Evolutionary conservation across 2,888 invertebrate genomes (phyloP), one percentile per base, ranked within the genome.

Genomic region (Kuschelorhynchus macadamiae): DNA sequence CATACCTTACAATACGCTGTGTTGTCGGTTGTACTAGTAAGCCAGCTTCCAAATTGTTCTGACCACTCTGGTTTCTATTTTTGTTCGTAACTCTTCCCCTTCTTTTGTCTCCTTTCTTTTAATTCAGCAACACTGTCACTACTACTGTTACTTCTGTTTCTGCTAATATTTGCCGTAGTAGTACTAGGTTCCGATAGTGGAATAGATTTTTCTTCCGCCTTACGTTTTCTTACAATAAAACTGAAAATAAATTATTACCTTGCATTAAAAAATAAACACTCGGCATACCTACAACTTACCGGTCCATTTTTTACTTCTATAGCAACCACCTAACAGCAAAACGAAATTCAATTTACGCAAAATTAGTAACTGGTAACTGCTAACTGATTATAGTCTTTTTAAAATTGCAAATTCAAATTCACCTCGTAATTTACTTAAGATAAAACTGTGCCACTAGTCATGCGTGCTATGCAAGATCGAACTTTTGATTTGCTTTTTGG

Each of bases 1-100:
- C 39, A 39, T 39, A 39, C 39, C 39, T 9, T 39, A 39, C 39
- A 39, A 39, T 39, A 39, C 11, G 39, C 39, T 39, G 14, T 9
- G 3, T 39, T 39, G 39, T 39, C 39, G 39, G 39, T 3, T 39
- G 39, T 39, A 39, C 39, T 39, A 39, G 39, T 39, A 39, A 39
- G 39, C 39, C 39, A 39, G 39, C 39, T 39, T 39, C 39, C 39
- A 39, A 39, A 39, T 39, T 39, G n/a, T 39, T 11, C 14, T 39
- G 39, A n/a, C 39, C 39, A 39, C 11, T 39, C 39, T 7, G 3
- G 39, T 39, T 39, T 39, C 5, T 39, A 39, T 39, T 39, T 39
- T 9, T 39, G 39, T 14, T 39, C 11, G 11, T 39, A 39, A 39
- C 11, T 39, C 14, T 39, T 39, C 39, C 12, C 14, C 39, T 39